A percentile compares a stretch with the other conserved stretches of the same genome.
Conservation (phyloP, 1,140 invertebrate genomes). For the Thaumetopoea pityocampa region DNA sequence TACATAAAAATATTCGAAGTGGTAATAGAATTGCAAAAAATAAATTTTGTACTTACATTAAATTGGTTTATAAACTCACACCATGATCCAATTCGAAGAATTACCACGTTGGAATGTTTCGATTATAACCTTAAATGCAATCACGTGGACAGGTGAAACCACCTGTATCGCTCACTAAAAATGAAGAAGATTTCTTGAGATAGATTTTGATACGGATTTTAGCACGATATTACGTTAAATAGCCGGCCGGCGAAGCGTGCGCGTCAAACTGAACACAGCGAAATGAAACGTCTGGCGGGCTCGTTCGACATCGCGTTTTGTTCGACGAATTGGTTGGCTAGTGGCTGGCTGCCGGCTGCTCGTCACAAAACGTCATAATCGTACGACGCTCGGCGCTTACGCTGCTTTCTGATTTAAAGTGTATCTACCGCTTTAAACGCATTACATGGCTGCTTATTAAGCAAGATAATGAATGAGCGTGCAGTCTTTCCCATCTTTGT, state of each 20-base stretch:
- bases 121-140: conserved; percentile 17
- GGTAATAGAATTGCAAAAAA: conserved; percentile 8
- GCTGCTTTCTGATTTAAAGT: not conserved
- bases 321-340: conserved; percentile 4
- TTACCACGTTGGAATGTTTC: conserved; percentile 18
- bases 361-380: conserved; percentile 17
- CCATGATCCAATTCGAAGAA: conserved; percentile 34
- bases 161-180: conserved; percentile 2
- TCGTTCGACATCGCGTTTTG: conserved; percentile 8
- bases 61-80: conserved; percentile 18
- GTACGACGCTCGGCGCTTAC: conserved; percentile 15
- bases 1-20: too few relatives aligned
- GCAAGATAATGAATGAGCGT: too few relatives aligned
- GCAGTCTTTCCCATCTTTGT: too few relatives aligned
- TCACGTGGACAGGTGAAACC: conserved; percentile 4
- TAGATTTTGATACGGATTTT: conserved; percentile 9
- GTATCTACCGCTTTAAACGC: not conserved
- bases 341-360: too few relatives aligned
- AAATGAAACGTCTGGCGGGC: conserved; percentile 7
- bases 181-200: not conserved
- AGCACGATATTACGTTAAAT: conserved; percentile 9
- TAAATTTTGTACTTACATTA: conserved; percentile 22
- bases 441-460: conserved; percentile 1
- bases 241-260: conserved; percentile 17
- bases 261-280: conserved; percentile 15